These are phyloP conservation scores for Argopecten irradians DNA, from an alignment of 1,140 invertebrate genomes.

Conservation along the genomic window DNA sequence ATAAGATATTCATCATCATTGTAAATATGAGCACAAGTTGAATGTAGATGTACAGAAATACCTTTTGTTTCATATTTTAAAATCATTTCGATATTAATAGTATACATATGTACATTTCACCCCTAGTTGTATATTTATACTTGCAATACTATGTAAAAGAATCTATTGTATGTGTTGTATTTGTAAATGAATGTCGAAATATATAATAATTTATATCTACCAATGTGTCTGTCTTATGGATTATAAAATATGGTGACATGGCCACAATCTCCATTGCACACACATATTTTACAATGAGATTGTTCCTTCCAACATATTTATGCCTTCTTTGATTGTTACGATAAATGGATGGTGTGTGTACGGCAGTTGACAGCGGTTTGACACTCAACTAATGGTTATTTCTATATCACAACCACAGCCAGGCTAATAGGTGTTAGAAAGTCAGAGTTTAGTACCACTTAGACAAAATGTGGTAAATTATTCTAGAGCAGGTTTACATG, in stretches of 20 bases:
- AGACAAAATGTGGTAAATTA: too few species aligned
- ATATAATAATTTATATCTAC: slow-evolving; percentile 16
- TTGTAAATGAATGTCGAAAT: slow-evolving; percentile 19
- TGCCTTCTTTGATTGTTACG: neutral
- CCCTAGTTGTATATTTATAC: neutral
- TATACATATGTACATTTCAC: neutral
- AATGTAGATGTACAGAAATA: neutral
- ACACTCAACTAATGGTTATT: neutral
- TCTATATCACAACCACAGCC: neutral
- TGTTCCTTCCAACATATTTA: neutral
- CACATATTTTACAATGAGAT: neutral
- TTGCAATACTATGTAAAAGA: neutral
- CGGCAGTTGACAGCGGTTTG: neutral
- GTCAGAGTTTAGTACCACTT: neutral
- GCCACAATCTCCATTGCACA: neutral
- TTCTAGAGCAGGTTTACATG: too few species aligned
- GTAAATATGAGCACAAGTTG: neutral
- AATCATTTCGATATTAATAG: neutral
- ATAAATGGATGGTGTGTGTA: neutral
- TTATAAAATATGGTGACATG: neutral
- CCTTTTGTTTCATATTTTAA: neutral
- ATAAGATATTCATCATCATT: neutral
- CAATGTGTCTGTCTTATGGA: neutral
- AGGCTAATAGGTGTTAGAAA: neutral
- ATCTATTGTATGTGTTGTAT: slow-evolving; percentile 11